These are phyloP conservation scores for Scaptomyza hsui DNA, from an alignment of 1,140 invertebrate genomes.

Conservation along the genomic window DNA sequence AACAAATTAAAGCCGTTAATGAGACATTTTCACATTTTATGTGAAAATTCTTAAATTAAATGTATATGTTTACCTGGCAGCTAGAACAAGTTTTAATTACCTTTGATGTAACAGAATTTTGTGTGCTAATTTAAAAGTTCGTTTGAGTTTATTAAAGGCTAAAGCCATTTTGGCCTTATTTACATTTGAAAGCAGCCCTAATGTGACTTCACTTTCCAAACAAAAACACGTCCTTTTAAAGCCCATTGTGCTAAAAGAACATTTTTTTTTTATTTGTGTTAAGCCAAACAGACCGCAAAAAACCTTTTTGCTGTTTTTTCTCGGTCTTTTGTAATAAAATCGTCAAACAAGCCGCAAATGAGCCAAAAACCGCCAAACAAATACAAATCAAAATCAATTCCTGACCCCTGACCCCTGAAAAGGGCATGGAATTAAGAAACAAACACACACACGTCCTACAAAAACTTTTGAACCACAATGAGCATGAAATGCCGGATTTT, in stretches of 20 bases:
- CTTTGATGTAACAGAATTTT: constrained; percentile 31
- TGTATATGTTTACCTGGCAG: neutral
- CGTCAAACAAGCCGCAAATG: constrained; percentile 41
- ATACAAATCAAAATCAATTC: constrained; percentile 53
- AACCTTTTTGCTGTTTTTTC: constrained; percentile 29
- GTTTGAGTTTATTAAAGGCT: neutral
- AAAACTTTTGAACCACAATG: neutral
- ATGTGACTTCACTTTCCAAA: neutral
- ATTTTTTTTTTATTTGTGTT: constrained; percentile 25
- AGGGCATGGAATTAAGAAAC: constrained; percentile 26
- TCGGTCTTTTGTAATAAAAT: constrained; percentile 1
- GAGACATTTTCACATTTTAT: neutral
- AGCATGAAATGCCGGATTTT: constrained; percentile 10
- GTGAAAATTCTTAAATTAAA: neutral
- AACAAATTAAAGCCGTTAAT: neutral
- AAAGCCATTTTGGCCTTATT: constrained; percentile 1
- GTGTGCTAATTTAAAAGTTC: constrained; percentile 29
- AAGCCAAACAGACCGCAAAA: constrained; percentile 32
- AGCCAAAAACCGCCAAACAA: constrained; percentile 27
- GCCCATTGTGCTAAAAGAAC: neutral
- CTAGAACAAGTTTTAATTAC: constrained; percentile 13
- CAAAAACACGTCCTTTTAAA: neutral
- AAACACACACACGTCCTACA: constrained; percentile 19
- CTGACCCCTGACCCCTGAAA: neutral
- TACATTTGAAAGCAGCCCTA: constrained; percentile 7